These are phyloP conservation scores for Isichthys henryi DNA, from an alignment of 2,113 vertebrate genomes.

Conservation along the genomic window DNA sequence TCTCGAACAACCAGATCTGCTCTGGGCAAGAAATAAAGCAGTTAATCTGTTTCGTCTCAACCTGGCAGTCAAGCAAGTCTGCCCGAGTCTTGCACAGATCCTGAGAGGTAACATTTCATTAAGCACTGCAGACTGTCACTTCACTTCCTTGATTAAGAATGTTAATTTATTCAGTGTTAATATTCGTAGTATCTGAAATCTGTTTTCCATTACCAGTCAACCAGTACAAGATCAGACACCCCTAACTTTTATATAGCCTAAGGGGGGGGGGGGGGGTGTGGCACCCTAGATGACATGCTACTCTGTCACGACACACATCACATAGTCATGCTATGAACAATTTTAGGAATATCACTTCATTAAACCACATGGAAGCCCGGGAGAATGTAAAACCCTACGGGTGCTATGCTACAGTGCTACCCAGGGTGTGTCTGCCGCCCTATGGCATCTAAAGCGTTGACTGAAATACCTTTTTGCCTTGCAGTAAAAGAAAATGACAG, in stretches of 20 bases:
- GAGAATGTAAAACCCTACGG: not conserved
- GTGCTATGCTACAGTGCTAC: not conserved
- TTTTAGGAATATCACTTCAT: not conserved
- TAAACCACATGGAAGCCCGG: not conserved
- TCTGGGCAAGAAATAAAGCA: slow-evolving; percentile 49
- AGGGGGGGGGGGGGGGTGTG: not conserved
- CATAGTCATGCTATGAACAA: not conserved
- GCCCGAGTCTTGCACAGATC: slow-evolving; percentile 48
- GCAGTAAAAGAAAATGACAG: slow-evolving; percentile 41
- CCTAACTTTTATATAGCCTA: not conserved
- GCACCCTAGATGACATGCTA: not conserved
- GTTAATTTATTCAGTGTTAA: not conserved
- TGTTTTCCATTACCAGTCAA: not conserved
- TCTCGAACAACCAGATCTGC: slow-evolving; percentile 39
- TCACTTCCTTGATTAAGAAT: not conserved
- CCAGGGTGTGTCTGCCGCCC: not conserved
- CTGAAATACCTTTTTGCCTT: not conserved
- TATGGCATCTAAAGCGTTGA: not conserved
- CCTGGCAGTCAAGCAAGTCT: slow-evolving; percentile 58
- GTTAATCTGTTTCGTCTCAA: slow-evolving; percentile 66
- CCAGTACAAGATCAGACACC: not conserved
- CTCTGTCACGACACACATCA: not conserved
- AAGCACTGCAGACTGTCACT: not conserved
- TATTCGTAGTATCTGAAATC: not conserved
- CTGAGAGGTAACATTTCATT: slow-evolving; percentile 62